Evolutionary conservation across 2,113 vertebrate species (phyloP).

Genomic region (Corythaixoides concolor): DNA sequence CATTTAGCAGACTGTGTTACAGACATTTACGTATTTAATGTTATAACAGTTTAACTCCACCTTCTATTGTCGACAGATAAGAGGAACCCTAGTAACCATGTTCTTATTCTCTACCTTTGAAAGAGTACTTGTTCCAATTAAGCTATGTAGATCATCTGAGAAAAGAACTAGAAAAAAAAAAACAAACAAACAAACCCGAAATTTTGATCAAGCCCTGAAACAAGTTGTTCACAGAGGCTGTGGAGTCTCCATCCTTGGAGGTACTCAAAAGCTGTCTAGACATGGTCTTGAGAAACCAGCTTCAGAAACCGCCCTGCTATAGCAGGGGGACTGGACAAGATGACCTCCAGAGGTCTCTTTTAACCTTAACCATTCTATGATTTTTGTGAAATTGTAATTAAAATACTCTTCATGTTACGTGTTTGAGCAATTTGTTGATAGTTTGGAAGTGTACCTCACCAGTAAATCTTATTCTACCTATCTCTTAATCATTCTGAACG

Average conservation of each 20-base stretch:
- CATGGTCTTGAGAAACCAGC: neutral
- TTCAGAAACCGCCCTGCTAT: neutral
- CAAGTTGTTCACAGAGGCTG: neutral
- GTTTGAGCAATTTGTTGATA: neutral
- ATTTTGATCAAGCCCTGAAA: neutral
- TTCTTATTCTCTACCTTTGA: neutral
- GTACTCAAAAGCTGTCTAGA: neutral
- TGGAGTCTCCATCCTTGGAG: neutral
- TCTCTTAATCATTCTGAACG: neutral
- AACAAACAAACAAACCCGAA: neutral
- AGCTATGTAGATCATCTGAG: neutral
- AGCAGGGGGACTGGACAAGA: neutral
- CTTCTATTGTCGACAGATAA: neutral
- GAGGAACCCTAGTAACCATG: neutral
- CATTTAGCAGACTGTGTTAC: neutral
- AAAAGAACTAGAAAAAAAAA: neutral
- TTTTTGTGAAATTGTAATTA: neutral
- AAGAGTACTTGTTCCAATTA: neutral
- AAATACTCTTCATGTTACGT: rapidly evolving
- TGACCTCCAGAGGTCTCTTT: neutral
- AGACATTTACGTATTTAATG: neutral
- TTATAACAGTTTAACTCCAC: neutral
- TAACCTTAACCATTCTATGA: neutral
- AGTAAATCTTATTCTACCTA: neutral
- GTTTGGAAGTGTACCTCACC: neutral